Evolutionary conservation across 1,140 invertebrate genomes (phyloP).

Genomic region (Conopomorpha cramerella): DNA sequence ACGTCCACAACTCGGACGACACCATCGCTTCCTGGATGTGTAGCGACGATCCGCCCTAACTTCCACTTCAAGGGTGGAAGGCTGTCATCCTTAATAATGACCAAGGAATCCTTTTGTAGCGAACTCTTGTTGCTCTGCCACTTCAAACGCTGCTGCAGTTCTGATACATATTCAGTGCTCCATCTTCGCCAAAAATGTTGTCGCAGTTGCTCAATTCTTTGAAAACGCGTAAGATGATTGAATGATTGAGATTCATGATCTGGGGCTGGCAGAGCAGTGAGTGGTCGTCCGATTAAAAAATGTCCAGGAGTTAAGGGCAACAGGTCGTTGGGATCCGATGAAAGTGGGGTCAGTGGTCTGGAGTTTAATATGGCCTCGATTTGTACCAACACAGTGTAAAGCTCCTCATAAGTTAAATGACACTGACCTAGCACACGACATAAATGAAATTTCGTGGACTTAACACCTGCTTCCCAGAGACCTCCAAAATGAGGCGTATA

Average conservation of each 20-base stretch:
- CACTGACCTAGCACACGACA: background rate
- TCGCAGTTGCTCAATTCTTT: no score
- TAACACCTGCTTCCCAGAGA: no score
- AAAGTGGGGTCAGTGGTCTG: background rate
- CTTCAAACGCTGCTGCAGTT: background rate
- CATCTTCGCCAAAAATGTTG: no score
- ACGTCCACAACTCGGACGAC: background rate
- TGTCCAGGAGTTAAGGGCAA: no score
- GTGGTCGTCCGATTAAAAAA: no score
- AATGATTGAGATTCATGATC: background rate
- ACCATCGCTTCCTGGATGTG: background rate
- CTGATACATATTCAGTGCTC: no score
- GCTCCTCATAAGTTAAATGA: background rate
- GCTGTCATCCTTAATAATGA: no score
- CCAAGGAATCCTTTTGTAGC: background rate
- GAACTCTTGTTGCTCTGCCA: background rate
- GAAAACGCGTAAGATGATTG: background rate
- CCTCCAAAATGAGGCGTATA: background rate
- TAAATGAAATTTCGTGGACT: constrained; percentile 1
- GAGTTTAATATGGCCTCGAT: background rate
- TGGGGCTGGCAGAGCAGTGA: no score
- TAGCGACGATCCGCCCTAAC: background rate
- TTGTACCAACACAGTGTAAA: no score
- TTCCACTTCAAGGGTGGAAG: no score
- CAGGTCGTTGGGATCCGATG: background rate